Evolutionary conservation across 2,797 vertebrate species (phyloP).

Genomic region (Cirrhinus mrigala): DNA sequence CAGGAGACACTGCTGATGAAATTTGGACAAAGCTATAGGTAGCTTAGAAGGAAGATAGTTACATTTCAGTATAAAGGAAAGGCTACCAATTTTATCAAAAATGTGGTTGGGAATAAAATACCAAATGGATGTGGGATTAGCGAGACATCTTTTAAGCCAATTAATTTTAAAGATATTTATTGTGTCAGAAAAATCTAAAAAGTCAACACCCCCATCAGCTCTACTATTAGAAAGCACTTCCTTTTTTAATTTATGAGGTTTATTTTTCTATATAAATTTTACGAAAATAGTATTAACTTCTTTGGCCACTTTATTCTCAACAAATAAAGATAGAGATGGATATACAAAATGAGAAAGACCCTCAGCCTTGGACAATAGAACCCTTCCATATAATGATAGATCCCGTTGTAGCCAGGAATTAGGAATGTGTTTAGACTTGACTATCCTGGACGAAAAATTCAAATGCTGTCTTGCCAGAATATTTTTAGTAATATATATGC

Average conservation of each 20-base stretch:
- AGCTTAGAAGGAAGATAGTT: neutral
- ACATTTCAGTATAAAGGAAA: neutral
- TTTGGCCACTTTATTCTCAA: neutral
- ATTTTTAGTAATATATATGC: neutral
- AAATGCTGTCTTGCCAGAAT: neutral
- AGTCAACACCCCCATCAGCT: neutral
- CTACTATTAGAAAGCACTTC: neutral
- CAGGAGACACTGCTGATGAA: neutral
- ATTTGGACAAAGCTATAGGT: neutral
- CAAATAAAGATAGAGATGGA: neutral
- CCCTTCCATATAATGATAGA: neutral
- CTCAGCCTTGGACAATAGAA: neutral
- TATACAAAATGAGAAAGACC: neutral
- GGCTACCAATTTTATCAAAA: neutral
- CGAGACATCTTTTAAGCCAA: neutral
- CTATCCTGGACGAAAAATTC: neutral
- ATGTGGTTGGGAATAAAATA: neutral
- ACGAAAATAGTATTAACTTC: neutral
- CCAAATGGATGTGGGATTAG: neutral
- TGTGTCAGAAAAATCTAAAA: neutral
- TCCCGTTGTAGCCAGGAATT: neutral
- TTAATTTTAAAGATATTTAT: neutral
- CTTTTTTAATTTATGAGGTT: neutral
- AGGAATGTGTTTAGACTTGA: neutral
- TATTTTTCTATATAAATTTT: neutral